These are phyloP conservation scores for Pachyuromys duprasi DNA, from an alignment of 2,797 vertebrate genomes.

Conservation along the genomic window DNA sequence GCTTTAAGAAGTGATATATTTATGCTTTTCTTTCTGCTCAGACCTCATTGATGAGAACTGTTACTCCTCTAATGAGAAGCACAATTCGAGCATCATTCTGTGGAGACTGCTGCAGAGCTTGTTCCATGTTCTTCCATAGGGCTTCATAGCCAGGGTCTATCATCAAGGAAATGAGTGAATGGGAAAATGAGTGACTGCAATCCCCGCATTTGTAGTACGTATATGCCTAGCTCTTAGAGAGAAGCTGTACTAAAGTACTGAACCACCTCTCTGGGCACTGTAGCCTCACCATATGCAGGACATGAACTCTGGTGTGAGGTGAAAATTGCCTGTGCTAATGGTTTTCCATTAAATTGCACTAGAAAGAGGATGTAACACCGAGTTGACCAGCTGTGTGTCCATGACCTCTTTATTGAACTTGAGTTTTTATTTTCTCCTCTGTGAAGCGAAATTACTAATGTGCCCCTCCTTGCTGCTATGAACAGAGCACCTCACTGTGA, in stretches of 20 bases:
- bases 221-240: not conserved
- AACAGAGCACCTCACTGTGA: not conserved
- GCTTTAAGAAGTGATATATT: slow-evolving; percentile 3
- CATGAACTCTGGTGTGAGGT: not conserved
- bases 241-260: not conserved
- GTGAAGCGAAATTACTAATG: not conserved
- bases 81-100: not conserved
- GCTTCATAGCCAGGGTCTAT: not conserved
- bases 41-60: not conserved
- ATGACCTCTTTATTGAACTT: not conserved
- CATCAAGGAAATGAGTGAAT: not conserved
- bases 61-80: not conserved
- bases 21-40: not conserved
- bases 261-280: not conserved
- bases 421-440: not conserved
- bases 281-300: not conserved
- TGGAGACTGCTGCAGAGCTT: not conserved
- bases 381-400: not conserved
- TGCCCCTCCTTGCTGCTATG: not conserved
- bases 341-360: not conserved
- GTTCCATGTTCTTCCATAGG: not conserved
- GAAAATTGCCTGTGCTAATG: not conserved
- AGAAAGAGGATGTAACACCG: not conserved
- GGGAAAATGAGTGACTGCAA: not conserved
- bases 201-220: not conserved